These are phyloP conservation scores for Meles meles DNA, from an alignment of 2,113 vertebrate genomes.

Conservation along the genomic window DNA sequence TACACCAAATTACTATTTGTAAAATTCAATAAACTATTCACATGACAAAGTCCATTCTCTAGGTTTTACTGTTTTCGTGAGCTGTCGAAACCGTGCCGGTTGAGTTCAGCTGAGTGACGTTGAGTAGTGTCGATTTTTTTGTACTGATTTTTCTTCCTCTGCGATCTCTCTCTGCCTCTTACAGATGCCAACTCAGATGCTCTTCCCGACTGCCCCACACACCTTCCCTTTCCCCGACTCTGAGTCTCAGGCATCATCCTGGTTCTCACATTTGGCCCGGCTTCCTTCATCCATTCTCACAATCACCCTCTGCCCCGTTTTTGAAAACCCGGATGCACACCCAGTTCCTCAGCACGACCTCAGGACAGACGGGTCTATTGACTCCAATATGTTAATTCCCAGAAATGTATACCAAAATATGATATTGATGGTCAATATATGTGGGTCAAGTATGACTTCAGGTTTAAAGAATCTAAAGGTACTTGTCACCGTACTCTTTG, in stretches of 20 bases:
- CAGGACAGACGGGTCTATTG: accelerated
- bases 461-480: background rate
- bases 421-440: too few species aligned
- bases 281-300: background rate
- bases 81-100: background rate
- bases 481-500: too few species aligned
- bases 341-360: too few species aligned
- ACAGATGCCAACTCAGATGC: accelerated
- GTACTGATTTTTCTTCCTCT: background rate
- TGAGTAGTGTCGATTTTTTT: background rate
- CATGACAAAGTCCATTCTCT: background rate
- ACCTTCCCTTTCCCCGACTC: background rate
- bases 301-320: background rate
- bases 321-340: accelerated
- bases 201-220: accelerated
- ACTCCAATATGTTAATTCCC: background rate
- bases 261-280: accelerated
- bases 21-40: background rate
- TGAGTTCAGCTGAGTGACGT: background rate
- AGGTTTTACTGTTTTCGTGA: background rate
- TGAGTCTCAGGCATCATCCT: accelerated
- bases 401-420: background rate
- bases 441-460: background rate
- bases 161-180: background rate
- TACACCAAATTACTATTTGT: background rate